Base-by-base conservation (phyloP, 2,113 vertebrate species). In the Meles meles region DNA sequence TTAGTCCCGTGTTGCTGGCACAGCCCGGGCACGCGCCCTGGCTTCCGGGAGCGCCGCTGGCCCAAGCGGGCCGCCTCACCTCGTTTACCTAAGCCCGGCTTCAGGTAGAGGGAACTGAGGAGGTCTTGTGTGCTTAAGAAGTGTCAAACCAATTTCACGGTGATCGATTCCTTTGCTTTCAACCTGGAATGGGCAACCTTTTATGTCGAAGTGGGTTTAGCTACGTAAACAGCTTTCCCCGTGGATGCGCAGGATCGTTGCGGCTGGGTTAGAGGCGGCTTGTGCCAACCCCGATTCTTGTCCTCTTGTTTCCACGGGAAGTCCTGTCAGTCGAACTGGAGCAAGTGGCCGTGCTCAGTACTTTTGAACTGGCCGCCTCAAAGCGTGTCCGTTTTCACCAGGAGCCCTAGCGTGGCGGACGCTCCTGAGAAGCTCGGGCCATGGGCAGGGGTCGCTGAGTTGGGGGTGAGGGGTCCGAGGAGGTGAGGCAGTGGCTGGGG, bases 391-490 rank as follows among this genome's bases (percentile, higher is more conserved):
- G 4, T 82, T 63, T 63, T 74, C 57, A 42, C 42, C 10, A 57
- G 88, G 94, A 71, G 10, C 81, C 6, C 9, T 21, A 23, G 8
- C 39, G 39, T 17, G 13, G 3, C 49, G 49, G 31, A 3, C 80
- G 14, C 31, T 63, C 34, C 79, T 2, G 69, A 5, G 52, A 39
- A 61, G 61, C 27, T 63, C 25, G 42, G 72, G 13, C 34, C 7
- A n/a, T 67, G 3, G 47, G 12, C 20, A 0, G 3, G 71, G 14
- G 21, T 25, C 29, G 29, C 23, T 37, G 31, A 34, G 31, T 42
- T 3, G 3, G 17, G 7, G 39, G 34, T 3, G 37, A 5, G 17
- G 7, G 2, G 0, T 6, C 5, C 44, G 17, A 67, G 37, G 34
- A 42, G 9, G 9, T 14, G n/a, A 39, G 20, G n/a, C 57, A 52